A percentile compares a stretch with the other conserved stretches of the same genome.
Evolutionary conservation across 2,888 invertebrate species (phyloP).

Genomic region (Pollenia amentaria): DNA sequence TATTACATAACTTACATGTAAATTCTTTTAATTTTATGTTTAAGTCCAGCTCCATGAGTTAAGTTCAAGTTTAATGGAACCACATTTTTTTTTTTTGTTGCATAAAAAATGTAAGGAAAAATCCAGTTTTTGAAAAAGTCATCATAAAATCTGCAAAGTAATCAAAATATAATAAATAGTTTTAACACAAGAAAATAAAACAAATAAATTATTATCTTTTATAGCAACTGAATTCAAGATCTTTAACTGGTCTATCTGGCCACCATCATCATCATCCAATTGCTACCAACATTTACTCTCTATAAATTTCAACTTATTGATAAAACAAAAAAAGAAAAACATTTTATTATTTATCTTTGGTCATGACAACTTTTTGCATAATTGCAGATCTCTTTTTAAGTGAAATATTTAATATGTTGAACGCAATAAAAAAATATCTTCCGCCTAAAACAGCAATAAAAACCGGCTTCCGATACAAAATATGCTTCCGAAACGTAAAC

Average conservation of each 20-base stretch:
- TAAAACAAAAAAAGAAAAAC: constrained; percentile 11
- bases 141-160: constrained; percentile 35
- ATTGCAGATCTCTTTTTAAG: constrained; percentile 22
- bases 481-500: constrained; percentile 54
- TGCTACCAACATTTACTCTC: constrained; percentile 19
- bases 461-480: constrained; percentile 28
- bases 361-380: constrained; percentile 39
- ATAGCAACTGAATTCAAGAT: constrained; percentile 33
- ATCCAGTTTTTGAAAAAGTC: constrained; percentile 47
- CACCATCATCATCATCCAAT: neutral
- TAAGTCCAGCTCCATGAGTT: neutral
- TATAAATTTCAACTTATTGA: constrained; percentile 11
- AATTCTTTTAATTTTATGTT: neutral
- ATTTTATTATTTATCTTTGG: constrained; percentile 21
- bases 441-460: constrained; percentile 38
- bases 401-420: constrained; percentile 33
- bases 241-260: constrained; percentile 29
- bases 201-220: neutral
- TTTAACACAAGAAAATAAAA: constrained; percentile 34
- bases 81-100: constrained; percentile 16
- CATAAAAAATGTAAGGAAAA: constrained; percentile 19
- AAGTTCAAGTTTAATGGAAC: constrained; percentile 56
- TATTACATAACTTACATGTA: constrained; percentile 21
- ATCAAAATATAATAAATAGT: constrained; percentile 58
- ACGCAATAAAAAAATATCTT: constrained; percentile 59